Evolutionary conservation across 2,797 vertebrate genomes (phyloP), one percentile per base, ranked within the genome.

Genomic region (Pangasius djambal): DNA sequence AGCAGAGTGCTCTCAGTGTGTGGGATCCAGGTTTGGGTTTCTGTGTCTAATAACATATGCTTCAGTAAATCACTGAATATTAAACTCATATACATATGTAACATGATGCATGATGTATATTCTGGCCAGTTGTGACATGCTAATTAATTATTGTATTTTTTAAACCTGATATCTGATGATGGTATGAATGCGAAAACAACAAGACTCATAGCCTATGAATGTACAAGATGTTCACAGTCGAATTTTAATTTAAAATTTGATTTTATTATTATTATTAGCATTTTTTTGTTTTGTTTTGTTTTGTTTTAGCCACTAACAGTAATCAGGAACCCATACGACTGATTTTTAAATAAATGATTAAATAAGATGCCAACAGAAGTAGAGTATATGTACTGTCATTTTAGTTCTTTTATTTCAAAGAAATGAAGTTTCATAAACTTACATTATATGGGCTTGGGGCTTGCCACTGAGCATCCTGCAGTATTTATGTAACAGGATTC

Each of bases 401-500:
- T 83, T 63, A 59, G 6, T 25, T 59, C 1, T 81, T 25, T 81
- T 37, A 81, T 81, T 57, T 57, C 0, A 57, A 25, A 57, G 3
- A 34, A 79, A 55, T 79, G 4, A 8, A 40, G 28, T 50, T 85
- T 69, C 44, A 34, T 37, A 34, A 52, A 6, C 20, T 85, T 40
- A 85, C 15, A 15, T 72, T 48, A 31, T 37, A 57, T 12, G 40
- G 31, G 9, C 22, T 57, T 86, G 48, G 50, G 63, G 7, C 34
- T 72, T 72, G 9, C 31, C 3, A 57, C 0, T 18, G 7, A 57
- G n/a, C 52, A 59, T 75, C 84, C 84, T 86, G 67, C 13, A 40
- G n/a, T 85, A 85, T 72, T 72, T 28, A 74, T 86, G 34, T 72
- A 59, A 85, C 50, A 72, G 84, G 48, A 52, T 57, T n/a, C 31